phyloP scores from a whole-genome alignment of 2,797 vertebrate genomes.

The Cuculus canorus region DNA sequence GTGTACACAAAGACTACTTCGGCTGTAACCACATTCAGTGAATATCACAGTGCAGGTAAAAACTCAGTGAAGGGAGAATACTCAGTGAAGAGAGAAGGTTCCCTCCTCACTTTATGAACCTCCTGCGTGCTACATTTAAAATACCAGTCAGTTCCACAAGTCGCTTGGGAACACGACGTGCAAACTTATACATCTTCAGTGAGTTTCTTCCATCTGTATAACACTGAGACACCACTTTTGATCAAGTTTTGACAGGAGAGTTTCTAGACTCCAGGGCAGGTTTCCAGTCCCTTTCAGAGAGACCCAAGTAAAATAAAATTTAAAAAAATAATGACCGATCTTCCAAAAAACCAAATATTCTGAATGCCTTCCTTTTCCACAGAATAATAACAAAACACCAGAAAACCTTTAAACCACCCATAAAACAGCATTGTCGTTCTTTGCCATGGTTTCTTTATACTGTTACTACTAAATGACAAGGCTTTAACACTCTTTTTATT shows the following conservation, averaged over 20 bases:
- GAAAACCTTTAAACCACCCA: not conserved
- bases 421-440: not conserved
- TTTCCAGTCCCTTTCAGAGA: not conserved
- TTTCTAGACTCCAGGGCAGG: not conserved
- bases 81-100: not conserved
- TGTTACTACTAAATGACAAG: not conserved
- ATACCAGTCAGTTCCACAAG: not conserved
- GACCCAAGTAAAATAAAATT: not conserved
- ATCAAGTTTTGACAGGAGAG: not conserved
- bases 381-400: not conserved
- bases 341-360: not conserved
- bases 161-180: not conserved
- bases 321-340: not conserved
- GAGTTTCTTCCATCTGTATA: not conserved
- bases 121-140: not conserved
- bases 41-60: not conserved
- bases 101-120: not conserved
- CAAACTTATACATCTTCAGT: not conserved
- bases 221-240: not conserved
- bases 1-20: not conserved
- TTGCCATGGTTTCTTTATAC: not conserved
- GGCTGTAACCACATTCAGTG: not conserved
- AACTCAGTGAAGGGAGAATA: not conserved
- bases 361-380: not conserved
- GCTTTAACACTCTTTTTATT: not conserved